Conservation (phyloP, 2,888 invertebrate species). For the Alviniconcha strummeri region DNA sequence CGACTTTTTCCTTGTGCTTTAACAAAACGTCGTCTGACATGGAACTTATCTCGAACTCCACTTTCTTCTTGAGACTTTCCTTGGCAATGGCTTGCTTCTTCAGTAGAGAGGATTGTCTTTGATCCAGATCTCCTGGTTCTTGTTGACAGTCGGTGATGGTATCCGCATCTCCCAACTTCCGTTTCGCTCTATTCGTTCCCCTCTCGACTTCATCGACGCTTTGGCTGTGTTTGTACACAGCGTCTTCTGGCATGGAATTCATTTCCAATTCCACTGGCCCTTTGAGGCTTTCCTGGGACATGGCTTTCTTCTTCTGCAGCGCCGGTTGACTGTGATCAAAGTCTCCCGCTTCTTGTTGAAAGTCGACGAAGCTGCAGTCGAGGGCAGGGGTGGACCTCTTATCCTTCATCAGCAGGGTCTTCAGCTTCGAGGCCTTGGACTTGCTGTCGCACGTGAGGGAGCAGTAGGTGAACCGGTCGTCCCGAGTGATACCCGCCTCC, state of each 20-base stretch:
- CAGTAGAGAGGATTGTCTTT: too few relatives aligned
- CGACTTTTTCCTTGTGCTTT: conserved; percentile 16
- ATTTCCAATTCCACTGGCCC: too few relatives aligned
- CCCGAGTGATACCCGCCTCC: not conserved
- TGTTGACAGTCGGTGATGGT: too few relatives aligned
- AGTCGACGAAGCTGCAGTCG: conserved; percentile 6
- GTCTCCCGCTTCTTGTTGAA: not conserved
- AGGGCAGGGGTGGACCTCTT: not conserved
- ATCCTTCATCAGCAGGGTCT: not conserved
- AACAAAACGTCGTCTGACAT: not conserved
- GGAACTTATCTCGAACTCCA: conserved; percentile 1
- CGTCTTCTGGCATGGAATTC: too few relatives aligned
- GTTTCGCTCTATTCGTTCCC: not conserved
- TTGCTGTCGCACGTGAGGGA: conserved; percentile 1
- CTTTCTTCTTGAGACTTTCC: conserved; percentile 16
- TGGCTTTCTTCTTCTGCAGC: not conserved
- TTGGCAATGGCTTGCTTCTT: not conserved
- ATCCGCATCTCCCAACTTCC: not conserved
- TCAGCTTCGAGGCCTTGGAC: not conserved
- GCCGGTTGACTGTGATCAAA: not conserved
- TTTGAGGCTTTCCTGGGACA: not conserved
- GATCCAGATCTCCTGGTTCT: too few relatives aligned
- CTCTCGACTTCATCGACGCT: not conserved
- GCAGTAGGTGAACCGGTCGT: conserved; percentile 13
- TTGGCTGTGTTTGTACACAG: too few relatives aligned